Conservation (phyloP, 2,113 vertebrate genomes). For the Carollia perspicillata region DNA sequence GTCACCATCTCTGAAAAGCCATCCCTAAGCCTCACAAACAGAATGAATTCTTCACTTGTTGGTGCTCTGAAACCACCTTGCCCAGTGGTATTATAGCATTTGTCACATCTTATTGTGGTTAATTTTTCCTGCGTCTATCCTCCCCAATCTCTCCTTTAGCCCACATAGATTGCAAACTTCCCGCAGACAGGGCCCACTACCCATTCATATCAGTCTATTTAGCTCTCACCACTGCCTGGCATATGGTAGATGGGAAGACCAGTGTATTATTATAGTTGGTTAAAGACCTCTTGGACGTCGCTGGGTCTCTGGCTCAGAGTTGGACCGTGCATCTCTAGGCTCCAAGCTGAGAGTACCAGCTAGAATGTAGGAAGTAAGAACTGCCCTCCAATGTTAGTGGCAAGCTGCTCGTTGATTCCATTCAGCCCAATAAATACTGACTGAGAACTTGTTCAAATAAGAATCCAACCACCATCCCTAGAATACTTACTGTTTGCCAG, state of each 20-base stretch:
- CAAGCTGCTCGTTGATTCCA: conserved; percentile 24
- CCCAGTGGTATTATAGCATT: not conserved
- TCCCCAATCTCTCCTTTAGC: not conserved
- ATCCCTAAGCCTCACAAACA: not conserved
- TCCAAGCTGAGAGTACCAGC: not conserved
- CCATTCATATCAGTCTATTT: not conserved
- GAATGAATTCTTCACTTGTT: not conserved
- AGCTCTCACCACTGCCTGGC: not conserved
- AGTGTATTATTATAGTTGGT: not conserved
- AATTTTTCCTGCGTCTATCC: not conserved
- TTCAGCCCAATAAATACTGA: not conserved
- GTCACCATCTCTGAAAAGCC: not conserved
- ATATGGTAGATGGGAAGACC: not conserved
- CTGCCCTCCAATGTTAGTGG: not conserved
- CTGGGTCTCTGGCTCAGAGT: not conserved
- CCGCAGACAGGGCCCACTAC: not conserved
- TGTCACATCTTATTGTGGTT: not conserved
- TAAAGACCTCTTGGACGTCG: not conserved
- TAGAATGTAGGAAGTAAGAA: not conserved
- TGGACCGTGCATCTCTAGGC: not conserved
- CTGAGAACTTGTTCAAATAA: not conserved
- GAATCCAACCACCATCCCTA: not conserved
- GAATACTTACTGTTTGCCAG: not conserved
- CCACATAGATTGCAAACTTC: not conserved
- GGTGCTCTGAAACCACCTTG: not conserved